Base-by-base conservation (phyloP, 53 echinoderm and acorn worm genomes). In the Temnopleurus reevesii region DNA sequence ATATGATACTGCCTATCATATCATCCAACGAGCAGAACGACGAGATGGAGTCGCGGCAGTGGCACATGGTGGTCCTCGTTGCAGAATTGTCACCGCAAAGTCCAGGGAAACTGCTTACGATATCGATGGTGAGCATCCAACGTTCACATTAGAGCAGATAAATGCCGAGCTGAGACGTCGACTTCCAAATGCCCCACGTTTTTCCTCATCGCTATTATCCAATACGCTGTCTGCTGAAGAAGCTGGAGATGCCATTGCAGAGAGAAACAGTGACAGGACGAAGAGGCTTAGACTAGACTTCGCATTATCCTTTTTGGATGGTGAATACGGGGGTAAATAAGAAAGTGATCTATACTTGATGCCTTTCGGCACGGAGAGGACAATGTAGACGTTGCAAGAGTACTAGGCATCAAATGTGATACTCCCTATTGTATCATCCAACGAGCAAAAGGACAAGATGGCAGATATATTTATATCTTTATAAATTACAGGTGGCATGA, bases 101-200 rank as follows among this genome's bases (percentile, higher is more conserved):
- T 35, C 76, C 5, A 76, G 76, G 19, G 76, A 76, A 0, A 21
- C 41, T 35, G 76, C 76, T 5, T 5, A 5, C 5, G 59, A 59
- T 17, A 84, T 84, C 8, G 58, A 56, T 4, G 43, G 26, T 1
- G 84, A 84, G 57, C 84, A 84, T 84, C 84, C 58, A 12, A 36
- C 55, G 5, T 84, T 57, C 33, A 84, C 84, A 4, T 28, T 47
- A 49, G 51, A 79, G 3, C 47, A 79, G 28, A 79, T 79, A 4
- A 79, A 79, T 27, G 84, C 81, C 7, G 81, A 46, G 81, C 81
- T 81, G 5, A 23, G 81, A 25, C 1, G 6, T 81, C 2, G 81
- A 47, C 47, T 81, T 45, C 77, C 77, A 31, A 44, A 81, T 81
- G 81, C 1, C 31, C 81, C 45, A 9, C 81, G 46, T 23, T 1